Evolutionary conservation across 2,888 invertebrate genomes (phyloP), one percentile per base, ranked within the genome.

Genomic region (Lithophane socia): DNA sequence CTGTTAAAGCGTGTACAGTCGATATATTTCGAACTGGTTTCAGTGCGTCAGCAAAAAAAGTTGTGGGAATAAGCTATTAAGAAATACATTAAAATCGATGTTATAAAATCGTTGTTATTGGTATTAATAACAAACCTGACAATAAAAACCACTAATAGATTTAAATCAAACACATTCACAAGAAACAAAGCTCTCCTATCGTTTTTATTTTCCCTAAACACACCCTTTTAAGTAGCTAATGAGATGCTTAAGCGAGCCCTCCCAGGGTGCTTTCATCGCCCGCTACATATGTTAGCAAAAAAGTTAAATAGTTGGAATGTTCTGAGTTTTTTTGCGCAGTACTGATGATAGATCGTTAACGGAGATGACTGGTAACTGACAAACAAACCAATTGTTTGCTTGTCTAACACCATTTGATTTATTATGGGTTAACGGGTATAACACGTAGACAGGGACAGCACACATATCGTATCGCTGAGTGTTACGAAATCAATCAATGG

Each of bases 361-460:
- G 90, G 89, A 92, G 92, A 92, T 93, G 92, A 93, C 90, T 92
- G 88, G 90, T 89, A 79, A 90, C 94, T 93, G 93, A 93, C 94
- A 95, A 94, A 95, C 94, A 94, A 92, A 92, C 90, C 88, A 86
- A 93, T 94, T 94, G 93, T 94, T 93, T 93, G 91, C 91, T 92
- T 92, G 92, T 93, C 92, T 91, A 91, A 90, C 89, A 86, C 84
- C 84, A 85, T 89, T 89, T 95, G 94, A 95, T 96, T 95, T 94
- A 95, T 95, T 91, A 90, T 85, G 76, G 84, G 80, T 83, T 88
- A 87, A 82, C 85, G 66, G 82, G 76, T 84, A 73, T 83, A 83
- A 68, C 73, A 79, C 65, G 74, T 81, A 80, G 64, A 65, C 60
- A 79, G 69, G 73, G 78, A 79, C 77, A 73, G 64, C 72, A 79